Conservation (phyloP, 2,888 invertebrate genomes). For the Girardia tigrina region DNA sequence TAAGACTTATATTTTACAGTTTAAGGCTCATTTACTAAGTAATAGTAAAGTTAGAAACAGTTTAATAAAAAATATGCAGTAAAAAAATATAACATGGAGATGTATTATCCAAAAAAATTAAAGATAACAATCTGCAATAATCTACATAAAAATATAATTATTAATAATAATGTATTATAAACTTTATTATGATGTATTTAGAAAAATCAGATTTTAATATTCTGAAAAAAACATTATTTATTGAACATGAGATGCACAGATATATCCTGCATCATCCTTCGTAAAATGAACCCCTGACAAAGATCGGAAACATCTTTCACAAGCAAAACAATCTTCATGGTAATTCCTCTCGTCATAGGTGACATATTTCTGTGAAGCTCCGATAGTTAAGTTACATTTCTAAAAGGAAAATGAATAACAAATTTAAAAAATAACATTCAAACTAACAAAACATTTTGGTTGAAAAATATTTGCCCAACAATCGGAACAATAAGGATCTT, state of each 20-base stretch:
- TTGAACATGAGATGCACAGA: conserved; percentile 1
- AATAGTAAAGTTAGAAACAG: no score
- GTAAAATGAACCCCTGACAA: neutral
- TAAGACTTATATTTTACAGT: no score
- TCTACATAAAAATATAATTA: no score
- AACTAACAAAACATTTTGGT: conserved; percentile 26
- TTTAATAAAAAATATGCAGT: no score
- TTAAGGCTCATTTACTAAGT: no score
- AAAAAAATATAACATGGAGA: no score
- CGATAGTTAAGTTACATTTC: neutral
- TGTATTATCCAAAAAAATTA: no score
- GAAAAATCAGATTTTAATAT: no score
- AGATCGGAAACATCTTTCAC: neutral
- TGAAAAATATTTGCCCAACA: conserved; percentile 28
- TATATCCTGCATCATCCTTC: neutral
- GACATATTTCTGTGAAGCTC: neutral
- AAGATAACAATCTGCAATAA: no score
- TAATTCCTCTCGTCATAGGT: neutral
- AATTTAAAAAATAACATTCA: neutral
- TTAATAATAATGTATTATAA: no score
- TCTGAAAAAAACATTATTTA: neutral
- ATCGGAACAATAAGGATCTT: conserved; percentile 26
- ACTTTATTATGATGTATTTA: no score
- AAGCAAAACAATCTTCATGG: conserved; percentile 21
- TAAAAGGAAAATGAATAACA: neutral